A percentile compares a stretch with the other conserved stretches of the same genome.
phyloP scores from a whole-genome alignment of 2,797 vertebrate genomes.

The Loris lydekkerianus region DNA sequence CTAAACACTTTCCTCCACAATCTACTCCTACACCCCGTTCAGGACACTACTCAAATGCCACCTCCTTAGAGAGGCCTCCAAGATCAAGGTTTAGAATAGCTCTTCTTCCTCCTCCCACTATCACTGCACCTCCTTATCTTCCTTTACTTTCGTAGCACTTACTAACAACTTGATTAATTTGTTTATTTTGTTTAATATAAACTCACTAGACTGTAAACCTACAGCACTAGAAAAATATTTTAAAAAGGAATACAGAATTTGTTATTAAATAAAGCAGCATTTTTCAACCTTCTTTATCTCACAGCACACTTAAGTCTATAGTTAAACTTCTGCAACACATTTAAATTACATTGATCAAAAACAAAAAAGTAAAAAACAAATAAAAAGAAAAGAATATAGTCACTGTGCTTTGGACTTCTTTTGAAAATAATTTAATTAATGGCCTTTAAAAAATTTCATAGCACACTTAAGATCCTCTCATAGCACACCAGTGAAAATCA shows the following conservation, averaged over 20 bases:
- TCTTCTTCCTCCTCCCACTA: not conserved
- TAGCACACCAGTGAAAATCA: too few species aligned
- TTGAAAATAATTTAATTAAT: too few species aligned
- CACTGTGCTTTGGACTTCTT: too few species aligned
- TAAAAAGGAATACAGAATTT: not conserved
- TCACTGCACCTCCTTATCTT: not conserved
- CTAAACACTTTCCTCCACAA: not conserved
- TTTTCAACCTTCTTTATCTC: too few species aligned
- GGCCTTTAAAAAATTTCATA: too few species aligned
- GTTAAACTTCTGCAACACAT: too few species aligned
- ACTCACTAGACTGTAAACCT: not conserved
- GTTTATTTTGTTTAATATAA: not conserved
- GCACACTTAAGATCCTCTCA: too few species aligned
- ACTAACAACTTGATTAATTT: not conserved
- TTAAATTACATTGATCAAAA: too few species aligned
- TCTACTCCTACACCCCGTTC: not conserved
- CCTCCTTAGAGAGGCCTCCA: not conserved
- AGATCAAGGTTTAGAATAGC: not conserved
- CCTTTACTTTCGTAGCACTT: not conserved
- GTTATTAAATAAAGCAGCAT: not conserved
- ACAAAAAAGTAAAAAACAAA: too few species aligned
- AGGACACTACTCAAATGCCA: not conserved
- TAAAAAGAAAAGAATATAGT: too few species aligned
- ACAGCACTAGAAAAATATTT: slow-evolving; percentile 27
- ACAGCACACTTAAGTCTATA: too few species aligned